Evolutionary conservation across 2,888 invertebrate species (phyloP).

Genomic region (Galerucella pusilla): DNA sequence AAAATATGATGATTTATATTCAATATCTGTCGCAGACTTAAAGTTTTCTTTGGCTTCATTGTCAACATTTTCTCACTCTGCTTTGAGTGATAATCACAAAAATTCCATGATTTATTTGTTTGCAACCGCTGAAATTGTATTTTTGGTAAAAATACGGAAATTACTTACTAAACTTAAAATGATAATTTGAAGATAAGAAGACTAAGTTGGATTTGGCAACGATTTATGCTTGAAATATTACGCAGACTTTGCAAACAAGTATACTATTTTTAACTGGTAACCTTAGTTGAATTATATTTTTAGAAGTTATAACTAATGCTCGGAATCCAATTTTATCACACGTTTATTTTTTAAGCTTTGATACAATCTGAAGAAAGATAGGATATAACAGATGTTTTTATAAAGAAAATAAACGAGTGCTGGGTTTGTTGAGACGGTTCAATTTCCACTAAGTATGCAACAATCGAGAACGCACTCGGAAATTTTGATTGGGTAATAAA

Average conservation of each 20-base stretch:
- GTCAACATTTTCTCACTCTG: not conserved
- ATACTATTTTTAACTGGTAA: not conserved
- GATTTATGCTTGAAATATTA: not conserved
- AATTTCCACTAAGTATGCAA: not conserved
- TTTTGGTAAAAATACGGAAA: not conserved
- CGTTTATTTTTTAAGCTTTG: not conserved
- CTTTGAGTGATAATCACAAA: not conserved
- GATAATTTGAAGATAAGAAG: not conserved
- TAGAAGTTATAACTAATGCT: constrained; percentile 6
- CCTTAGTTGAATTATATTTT: constrained; percentile 7
- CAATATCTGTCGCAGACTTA: not conserved
- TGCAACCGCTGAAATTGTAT: not conserved
- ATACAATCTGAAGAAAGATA: not conserved
- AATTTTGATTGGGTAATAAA: too few relatives aligned
- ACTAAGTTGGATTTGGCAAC: not conserved
- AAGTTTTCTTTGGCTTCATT: not conserved
- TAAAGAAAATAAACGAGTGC: not conserved
- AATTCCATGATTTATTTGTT: not conserved
- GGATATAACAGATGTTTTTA: not conserved
- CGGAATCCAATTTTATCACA: constrained; percentile 1
- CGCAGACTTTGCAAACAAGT: constrained; percentile 4
- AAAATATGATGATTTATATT: not conserved
- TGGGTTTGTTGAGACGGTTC: not conserved
- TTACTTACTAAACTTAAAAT: not conserved
- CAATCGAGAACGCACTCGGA: too few relatives aligned